phyloP scores from a whole-genome alignment of 2,888 invertebrate genomes.

The Conops quadrifasciatus region DNA sequence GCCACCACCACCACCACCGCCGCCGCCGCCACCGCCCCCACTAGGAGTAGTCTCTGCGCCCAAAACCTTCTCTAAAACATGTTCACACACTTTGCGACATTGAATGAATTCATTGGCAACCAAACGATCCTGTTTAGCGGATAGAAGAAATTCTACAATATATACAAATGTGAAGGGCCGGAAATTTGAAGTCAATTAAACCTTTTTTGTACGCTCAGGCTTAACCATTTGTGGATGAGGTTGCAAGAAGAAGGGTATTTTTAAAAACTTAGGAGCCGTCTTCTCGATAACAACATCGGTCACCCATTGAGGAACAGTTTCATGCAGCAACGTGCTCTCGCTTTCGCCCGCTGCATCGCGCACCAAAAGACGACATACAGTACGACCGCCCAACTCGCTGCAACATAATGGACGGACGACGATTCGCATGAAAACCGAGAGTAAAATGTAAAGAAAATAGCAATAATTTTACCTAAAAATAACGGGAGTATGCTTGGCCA shows the following conservation, averaged over 20 bases:
- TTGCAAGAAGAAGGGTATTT: constrained; percentile 95
- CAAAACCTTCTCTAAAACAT: constrained; percentile 95
- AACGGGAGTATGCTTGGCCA: constrained; percentile 95
- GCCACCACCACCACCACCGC: constrained; percentile 57
- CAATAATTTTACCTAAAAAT: constrained; percentile 79
- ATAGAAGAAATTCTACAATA: background rate
- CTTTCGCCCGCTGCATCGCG: constrained; percentile 93
- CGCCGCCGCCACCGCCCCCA: constrained; percentile 67
- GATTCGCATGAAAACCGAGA: constrained; percentile 1
- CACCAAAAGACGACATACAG: constrained; percentile 87
- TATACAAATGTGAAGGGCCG: background rate
- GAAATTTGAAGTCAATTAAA: constrained; percentile 57
- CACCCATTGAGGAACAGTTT: constrained; percentile 96
- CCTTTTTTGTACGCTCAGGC: constrained; percentile 82
- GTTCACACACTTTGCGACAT: constrained; percentile 97
- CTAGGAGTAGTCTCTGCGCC: constrained; percentile 79
- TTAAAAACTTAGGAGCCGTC: constrained; percentile 93
- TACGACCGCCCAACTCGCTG: constrained; percentile 95
- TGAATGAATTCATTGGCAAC: constrained; percentile 99
- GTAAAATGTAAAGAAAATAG: background rate
- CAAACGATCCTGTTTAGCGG: constrained; percentile 81
- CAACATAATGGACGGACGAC: too few species aligned
- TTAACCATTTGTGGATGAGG: constrained; percentile 83
- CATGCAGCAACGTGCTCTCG: constrained; percentile 88
- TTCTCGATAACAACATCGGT: constrained; percentile 93